Evolutionary conservation across 2,888 invertebrate genomes (phyloP).

Genomic region (Agrilus cyanescens): DNA sequence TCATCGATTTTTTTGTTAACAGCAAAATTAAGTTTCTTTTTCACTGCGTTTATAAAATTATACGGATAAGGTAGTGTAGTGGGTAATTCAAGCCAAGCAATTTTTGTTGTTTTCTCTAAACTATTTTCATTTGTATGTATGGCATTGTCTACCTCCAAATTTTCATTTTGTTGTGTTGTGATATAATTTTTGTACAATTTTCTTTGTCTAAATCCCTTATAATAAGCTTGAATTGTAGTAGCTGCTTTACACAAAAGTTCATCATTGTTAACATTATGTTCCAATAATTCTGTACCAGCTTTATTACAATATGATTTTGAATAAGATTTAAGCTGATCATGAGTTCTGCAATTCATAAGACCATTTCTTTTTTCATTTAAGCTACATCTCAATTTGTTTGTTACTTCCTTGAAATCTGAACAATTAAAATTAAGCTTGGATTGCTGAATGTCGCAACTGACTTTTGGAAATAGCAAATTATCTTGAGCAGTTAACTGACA

Average conservation of each 20-base stretch:
- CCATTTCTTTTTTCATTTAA: too few relatives aligned
- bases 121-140: conserved; percentile 14
- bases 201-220: conserved; percentile 19
- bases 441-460: too few relatives aligned
- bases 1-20: conserved; percentile 12
- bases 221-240: conserved; percentile 22
- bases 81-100: conserved; percentile 32
- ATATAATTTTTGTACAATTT: conserved; percentile 10
- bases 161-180: conserved; percentile 5
- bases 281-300: too few relatives aligned
- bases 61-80: conserved; percentile 42
- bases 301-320: too few relatives aligned
- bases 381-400: too few relatives aligned
- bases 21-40: conserved; percentile 39
- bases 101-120: conserved; percentile 9
- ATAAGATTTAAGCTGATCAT: too few relatives aligned
- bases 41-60: conserved; percentile 48
- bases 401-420: too few relatives aligned
- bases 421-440: too few relatives aligned
- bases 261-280: too few relatives aligned
- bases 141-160: conserved; percentile 7
- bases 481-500: too few relatives aligned
- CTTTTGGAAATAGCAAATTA: too few relatives aligned
- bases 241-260: conserved; percentile 12
- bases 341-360: too few relatives aligned